Evolutionary conservation across 2,888 invertebrate species (phyloP), one percentile per base, ranked within the genome.

Genomic region (Drosophila kanekoi): DNA sequence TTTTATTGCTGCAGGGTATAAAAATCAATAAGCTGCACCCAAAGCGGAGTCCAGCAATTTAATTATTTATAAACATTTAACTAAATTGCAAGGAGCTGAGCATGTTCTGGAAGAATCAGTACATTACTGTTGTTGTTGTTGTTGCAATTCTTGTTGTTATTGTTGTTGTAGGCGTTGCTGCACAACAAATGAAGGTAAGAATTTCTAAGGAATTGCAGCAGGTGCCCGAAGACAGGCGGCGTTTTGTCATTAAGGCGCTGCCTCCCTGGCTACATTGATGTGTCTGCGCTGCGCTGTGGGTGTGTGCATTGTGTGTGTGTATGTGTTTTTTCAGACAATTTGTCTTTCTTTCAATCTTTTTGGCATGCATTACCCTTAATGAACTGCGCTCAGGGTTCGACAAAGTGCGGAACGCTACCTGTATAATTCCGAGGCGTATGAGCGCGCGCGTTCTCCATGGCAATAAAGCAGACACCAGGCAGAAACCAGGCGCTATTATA

Each of bases 361-460:
- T 66, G 86, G 86, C 79, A 83, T 86, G 86, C 82, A 83, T 83
- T 83, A 83, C 73, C 82, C 86, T 86, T 83, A 83, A 83, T 83
- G 86, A 86, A 83, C 83, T 83, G 59, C 38, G 62, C 65, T 23
- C 48, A 54, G 62, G 53, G 59, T 59, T 61, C 49, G 53, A 75
- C 70, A 71, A 62, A 67, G 65, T 71, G 71, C n/a, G 45, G 38
- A 52, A 56, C 59, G 66, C 68, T 83, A 83, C 86, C 82, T 82
- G 85, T 72, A 74, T 70, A 74, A 66, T 57, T 66, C 54, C 37
- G 41, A 52, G 58, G 14, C 48, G 18, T 38, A n/a, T 44, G 32
- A n/a, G 35, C 47, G 51, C 38, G 13, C 35, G 37, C 38, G 38
- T 14, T 41, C 41, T 18, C 2, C 47, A 20, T 40, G 60, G 28